Conservation (phyloP, 2,113 vertebrate genomes). For the Cebidichthys violaceus region DNA sequence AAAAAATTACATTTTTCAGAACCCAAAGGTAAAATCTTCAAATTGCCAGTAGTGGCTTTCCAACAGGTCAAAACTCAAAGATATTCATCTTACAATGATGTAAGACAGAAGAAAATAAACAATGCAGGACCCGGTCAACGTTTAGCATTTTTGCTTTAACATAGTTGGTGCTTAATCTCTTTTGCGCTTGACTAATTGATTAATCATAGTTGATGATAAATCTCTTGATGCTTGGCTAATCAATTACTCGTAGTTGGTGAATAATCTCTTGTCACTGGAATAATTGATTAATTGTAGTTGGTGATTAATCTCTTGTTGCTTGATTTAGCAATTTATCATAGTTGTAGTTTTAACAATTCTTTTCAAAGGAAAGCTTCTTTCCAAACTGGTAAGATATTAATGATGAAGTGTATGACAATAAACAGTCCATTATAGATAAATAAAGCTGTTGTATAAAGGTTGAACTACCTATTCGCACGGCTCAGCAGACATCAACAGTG, state of each 20-base stretch:
- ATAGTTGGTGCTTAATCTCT: neutral
- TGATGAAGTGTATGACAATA: neutral
- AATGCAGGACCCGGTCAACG: no score
- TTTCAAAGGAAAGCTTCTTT: neutral
- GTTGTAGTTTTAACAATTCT: neutral
- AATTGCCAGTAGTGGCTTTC: neutral
- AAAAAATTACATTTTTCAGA: no score
- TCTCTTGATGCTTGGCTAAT: no score
- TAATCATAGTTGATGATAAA: neutral
- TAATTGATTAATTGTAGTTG: no score
- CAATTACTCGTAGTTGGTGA: neutral
- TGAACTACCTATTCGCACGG: neutral
- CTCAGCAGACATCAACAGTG: neutral
- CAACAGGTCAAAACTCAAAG: no score
- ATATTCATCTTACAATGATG: neutral
- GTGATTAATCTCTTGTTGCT: neutral
- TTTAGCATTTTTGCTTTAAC: neutral
- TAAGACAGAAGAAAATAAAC: neutral
- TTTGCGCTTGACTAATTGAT: neutral
- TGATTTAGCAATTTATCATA: neutral
- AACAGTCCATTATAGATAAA: neutral
- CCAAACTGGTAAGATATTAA: neutral
- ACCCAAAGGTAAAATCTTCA: neutral
- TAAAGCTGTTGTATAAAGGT: neutral
- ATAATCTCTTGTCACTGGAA: neutral